These are phyloP conservation scores for Rhinoraja longicauda DNA, from an alignment of 2,797 vertebrate genomes.

Conservation along the genomic window DNA sequence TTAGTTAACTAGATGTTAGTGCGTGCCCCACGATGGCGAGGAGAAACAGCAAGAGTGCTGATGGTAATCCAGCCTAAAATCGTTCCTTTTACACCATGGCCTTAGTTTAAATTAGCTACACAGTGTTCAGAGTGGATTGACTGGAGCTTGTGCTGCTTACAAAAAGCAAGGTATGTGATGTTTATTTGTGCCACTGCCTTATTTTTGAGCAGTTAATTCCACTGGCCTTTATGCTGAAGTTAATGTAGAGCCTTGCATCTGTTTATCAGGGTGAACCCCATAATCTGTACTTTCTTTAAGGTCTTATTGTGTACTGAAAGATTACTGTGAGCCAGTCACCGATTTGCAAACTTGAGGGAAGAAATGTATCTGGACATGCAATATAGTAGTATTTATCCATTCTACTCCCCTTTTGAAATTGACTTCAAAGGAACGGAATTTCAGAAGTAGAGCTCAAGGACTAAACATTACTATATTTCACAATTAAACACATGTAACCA, in stretches of 20 bases:
- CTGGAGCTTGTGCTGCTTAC: background rate
- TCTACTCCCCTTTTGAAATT: no score
- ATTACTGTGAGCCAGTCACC: background rate
- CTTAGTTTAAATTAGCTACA: background rate
- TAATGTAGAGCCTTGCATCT: conserved; percentile 14
- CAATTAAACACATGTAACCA: no score
- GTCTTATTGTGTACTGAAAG: conserved; percentile 28
- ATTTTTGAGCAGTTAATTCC: background rate
- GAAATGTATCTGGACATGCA: no score
- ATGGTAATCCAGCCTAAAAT: background rate
- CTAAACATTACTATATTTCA: no score
- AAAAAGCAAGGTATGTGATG: background rate
- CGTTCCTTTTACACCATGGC: background rate
- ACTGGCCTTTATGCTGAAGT: background rate
- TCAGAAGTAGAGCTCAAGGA: no score
- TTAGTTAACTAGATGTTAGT: conserved; percentile 3
- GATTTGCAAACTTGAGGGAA: background rate
- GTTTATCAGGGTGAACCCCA: conserved; percentile 34
- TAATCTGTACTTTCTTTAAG: conserved; percentile 38
- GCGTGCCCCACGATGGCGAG: background rate
- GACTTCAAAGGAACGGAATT: no score
- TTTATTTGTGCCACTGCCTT: background rate
- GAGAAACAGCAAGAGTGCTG: background rate
- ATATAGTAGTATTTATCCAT: no score
- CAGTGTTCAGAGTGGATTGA: background rate